Evolutionary conservation across 2,113 vertebrate genomes (phyloP).

Genomic region (Syngnathus floridae): DNA sequence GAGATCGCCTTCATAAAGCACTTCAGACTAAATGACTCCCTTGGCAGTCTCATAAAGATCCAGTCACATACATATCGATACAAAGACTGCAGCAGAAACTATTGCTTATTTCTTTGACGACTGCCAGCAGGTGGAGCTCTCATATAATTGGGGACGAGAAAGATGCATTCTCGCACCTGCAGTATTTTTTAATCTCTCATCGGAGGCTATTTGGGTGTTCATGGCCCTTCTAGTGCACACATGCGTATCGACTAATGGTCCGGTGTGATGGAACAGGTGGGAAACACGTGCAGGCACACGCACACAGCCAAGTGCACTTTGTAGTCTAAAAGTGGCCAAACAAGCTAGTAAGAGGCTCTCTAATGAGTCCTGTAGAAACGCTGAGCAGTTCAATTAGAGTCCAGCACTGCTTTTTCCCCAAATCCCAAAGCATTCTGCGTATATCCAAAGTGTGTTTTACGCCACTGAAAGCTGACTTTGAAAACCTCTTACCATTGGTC

Average conservation of each 20-base stretch:
- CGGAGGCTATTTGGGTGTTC: slow-evolving; percentile 46
- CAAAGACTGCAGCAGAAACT: slow-evolving; percentile 19
- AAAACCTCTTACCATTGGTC: neutral
- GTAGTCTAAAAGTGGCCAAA: slow-evolving; percentile 22
- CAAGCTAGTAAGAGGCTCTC: slow-evolving; percentile 44
- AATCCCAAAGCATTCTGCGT: neutral
- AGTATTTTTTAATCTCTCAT: slow-evolving; percentile 44
- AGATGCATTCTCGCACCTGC: slow-evolving; percentile 19
- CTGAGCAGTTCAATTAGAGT: slow-evolving; percentile 52
- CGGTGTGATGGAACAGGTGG: slow-evolving; percentile 47
- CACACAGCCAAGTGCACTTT: slow-evolving; percentile 11
- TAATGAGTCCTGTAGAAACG: slow-evolving; percentile 53
- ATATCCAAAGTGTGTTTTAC: neutral
- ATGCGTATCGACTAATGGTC: slow-evolving; percentile 30
- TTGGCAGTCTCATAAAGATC: slow-evolving; percentile 45
- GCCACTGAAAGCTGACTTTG: neutral
- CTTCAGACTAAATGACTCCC: slow-evolving; percentile 39
- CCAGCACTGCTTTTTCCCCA: slow-evolving; percentile 18
- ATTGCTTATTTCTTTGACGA: slow-evolving; percentile 13
- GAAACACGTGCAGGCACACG: slow-evolving; percentile 6
- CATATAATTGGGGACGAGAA: slow-evolving; percentile 30
- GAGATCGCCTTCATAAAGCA: slow-evolving; percentile 44
- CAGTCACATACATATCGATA: slow-evolving; percentile 34
- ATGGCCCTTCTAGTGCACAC: slow-evolving; percentile 33
- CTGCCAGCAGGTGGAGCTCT: slow-evolving; percentile 59